Evolutionary conservation across 2,113 vertebrate genomes (phyloP), one percentile per base, ranked within the genome.

Genomic region (Megaptera novaeangliae): DNA sequence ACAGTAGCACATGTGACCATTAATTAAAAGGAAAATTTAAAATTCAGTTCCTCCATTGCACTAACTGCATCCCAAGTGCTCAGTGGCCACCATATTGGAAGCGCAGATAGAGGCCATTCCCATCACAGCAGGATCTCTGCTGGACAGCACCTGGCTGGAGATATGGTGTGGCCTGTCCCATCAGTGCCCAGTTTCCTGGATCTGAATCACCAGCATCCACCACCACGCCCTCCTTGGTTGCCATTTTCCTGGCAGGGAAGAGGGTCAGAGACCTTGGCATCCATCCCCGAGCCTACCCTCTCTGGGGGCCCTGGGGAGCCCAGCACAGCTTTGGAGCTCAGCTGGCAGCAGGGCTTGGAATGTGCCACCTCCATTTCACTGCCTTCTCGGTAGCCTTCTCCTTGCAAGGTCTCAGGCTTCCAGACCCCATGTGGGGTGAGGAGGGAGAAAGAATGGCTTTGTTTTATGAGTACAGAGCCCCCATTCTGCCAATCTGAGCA

Each of bases 401-500:
- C 52, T 39, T 29, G 31, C 27, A 12, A 86, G 88, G 84, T 86
- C 74, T 82, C 72, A 17, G 52, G 78, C 80, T 87, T 64, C 78
- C 41, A 69, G 83, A 57, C 29, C 85, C 94, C 86, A 78, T 0
- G 0, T 14, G 2, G 10, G 46, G 55, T 59, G 1, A 29, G 0
- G 3, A 20, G 25, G n/a, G 49, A 31, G 66, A 44, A 78, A 34
- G 59, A 18, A 0, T 4, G 81, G 92, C 74, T 80, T 88, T 96
- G 91, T 92, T 20, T 81, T 98, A 91, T 64, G 95, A 97, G 81
- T 39, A n/a, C 57, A 82, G 72, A 91, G 95, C 88, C 91, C 0
- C 23, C 3, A 55, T 96, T 98, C 97, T 96, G 98, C 98, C 74
- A 97, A 96, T 97, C 95, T 94, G 78, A 89, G 84, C 80, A 36